Conservation (phyloP, 2,888 invertebrate species). For the Chrysolina americana region DNA sequence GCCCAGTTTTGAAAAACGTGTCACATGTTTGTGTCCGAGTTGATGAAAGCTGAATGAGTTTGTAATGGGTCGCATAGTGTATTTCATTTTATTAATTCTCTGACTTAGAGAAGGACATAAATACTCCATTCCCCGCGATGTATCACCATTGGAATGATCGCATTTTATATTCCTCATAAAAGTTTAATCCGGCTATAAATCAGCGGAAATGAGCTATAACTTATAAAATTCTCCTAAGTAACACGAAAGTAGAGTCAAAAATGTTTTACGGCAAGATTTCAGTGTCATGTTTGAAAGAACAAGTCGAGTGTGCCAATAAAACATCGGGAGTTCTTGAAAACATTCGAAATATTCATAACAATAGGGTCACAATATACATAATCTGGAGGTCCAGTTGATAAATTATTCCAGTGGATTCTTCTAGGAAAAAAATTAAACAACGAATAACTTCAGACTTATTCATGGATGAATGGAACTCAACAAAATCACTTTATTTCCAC, state of each 20-base stretch:
- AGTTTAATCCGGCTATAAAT: constrained; percentile 55
- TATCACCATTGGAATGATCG: neutral
- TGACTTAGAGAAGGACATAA: neutral
- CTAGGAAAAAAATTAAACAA: no score
- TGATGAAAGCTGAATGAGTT: no score
- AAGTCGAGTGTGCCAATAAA: constrained; percentile 19
- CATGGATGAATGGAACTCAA: no score
- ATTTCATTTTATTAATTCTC: neutral
- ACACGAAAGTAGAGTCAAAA: constrained; percentile 48
- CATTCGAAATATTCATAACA: neutral
- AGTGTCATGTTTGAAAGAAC: constrained; percentile 23
- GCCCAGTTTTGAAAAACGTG: no score
- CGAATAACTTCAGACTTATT: no score
- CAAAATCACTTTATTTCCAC: no score
- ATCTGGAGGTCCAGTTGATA: neutral
- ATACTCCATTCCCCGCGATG: neutral
- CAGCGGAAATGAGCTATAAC: constrained; percentile 55
- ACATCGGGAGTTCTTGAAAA: constrained; percentile 36
- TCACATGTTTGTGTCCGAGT: no score
- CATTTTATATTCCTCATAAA: constrained; percentile 53
- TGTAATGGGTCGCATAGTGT: no score
- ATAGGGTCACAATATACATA: neutral
- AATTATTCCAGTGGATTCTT: neutral
- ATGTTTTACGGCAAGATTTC: constrained; percentile 35
- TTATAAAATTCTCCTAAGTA: constrained; percentile 49